Conservation (phyloP, 2,797 vertebrate species). For the Eurystomus glaucurus region DNA sequence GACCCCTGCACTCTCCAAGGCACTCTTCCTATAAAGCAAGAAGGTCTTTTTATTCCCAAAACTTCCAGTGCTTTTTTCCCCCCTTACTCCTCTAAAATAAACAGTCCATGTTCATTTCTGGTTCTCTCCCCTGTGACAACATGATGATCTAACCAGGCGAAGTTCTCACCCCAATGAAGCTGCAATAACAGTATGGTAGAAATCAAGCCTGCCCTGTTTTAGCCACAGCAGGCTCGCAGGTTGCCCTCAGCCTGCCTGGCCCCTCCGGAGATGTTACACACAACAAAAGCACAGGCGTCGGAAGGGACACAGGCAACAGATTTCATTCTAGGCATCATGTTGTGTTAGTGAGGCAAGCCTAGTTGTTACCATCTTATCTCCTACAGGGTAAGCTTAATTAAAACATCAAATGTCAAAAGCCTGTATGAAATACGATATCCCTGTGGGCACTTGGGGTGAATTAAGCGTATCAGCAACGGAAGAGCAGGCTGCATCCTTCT, state of each 20-base stretch:
- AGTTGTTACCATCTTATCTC: neutral
- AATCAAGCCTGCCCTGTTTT: neutral
- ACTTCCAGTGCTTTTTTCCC: neutral
- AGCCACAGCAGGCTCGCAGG: neutral
- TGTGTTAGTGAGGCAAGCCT: neutral
- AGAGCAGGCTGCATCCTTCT: neutral
- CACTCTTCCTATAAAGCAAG: neutral
- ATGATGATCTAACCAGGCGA: neutral
- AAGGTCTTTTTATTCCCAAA: neutral
- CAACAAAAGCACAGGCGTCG: neutral
- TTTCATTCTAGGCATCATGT: neutral
- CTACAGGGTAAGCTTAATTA: constrained; percentile 29
- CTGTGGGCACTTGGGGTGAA: neutral
- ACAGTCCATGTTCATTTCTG: neutral
- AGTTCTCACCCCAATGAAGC: rapidly evolving
- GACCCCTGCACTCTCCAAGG: neutral
- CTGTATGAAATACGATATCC: neutral
- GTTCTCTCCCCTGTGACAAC: neutral
- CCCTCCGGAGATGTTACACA: neutral
- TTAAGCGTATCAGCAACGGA: neutral
- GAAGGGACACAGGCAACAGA: neutral
- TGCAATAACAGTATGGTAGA: neutral
- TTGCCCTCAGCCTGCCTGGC: neutral
- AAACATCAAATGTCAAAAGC: constrained; percentile 50
- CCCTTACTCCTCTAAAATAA: neutral